Evolutionary conservation across 2,113 vertebrate species (phyloP).

Genomic region (Triplophysa tibetana): DNA sequence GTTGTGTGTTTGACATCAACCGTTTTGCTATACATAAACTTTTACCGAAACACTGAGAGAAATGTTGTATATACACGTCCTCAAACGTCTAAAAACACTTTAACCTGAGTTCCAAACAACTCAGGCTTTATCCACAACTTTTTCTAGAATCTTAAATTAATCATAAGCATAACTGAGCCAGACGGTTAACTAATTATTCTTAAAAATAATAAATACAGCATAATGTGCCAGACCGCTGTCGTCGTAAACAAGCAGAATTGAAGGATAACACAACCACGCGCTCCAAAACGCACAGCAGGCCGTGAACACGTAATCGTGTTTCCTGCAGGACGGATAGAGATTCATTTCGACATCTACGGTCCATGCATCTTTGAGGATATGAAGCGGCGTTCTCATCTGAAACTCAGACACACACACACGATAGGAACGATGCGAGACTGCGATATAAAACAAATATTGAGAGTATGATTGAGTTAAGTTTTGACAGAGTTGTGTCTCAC

Average conservation of each 20-base stretch:
- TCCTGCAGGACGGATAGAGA: constrained; percentile 44
- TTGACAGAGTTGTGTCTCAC: constrained; percentile 29
- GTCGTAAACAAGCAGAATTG: constrained; percentile 36
- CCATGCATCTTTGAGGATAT: constrained; percentile 29
- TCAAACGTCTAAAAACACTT: constrained; percentile 46
- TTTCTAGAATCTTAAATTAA: constrained; percentile 41
- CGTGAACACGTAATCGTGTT: constrained; percentile 18
- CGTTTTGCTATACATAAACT: constrained; percentile 38
- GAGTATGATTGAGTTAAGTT: constrained; percentile 29
- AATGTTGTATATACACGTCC: constrained; percentile 48
- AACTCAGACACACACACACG: constrained; percentile 8
- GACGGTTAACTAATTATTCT: constrained; percentile 45
- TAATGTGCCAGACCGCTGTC: constrained; percentile 38
- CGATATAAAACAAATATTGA: constrained; percentile 17
- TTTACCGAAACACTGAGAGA: constrained; percentile 41
- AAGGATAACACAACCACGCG: constrained; percentile 17
- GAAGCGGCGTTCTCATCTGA: background rate
- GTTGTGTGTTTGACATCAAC: background rate
- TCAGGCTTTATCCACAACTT: constrained; percentile 44
- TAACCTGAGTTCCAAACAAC: constrained; percentile 34
- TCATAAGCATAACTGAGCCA: constrained; percentile 36
- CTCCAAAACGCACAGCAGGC: constrained; percentile 13
- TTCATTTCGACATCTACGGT: constrained; percentile 50
- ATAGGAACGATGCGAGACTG: constrained; percentile 22
- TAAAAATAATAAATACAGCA: constrained; percentile 53